Conservation (phyloP, 2,888 invertebrate species). For the Thecophora atra region DNA sequence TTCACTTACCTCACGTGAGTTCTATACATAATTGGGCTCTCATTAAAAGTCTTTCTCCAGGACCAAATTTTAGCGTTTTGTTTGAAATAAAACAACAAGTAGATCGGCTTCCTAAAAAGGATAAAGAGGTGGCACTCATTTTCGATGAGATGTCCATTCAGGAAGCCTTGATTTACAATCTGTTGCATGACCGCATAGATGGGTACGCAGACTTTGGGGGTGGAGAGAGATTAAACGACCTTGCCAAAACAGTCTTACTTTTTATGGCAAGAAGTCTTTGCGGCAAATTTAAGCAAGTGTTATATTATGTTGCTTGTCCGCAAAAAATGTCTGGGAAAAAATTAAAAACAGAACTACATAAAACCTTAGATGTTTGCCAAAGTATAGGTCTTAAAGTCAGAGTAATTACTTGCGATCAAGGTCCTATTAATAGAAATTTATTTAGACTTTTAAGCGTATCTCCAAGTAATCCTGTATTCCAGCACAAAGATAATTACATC, state of each 20-base stretch:
- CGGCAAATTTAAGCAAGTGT: not conserved
- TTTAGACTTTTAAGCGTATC: not conserved
- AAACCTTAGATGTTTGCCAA: not conserved
- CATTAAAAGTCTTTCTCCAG: not conserved
- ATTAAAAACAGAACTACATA: not conserved
- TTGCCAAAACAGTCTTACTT: not conserved
- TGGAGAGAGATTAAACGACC: not conserved
- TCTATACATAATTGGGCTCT: not conserved
- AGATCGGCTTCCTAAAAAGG: not conserved
- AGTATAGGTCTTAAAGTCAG: not conserved
- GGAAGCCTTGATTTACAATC: conserved; percentile 37
- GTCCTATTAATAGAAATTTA: not conserved
- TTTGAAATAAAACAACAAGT: not conserved
- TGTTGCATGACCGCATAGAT: not conserved
- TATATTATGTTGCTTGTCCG: too few relatives aligned
- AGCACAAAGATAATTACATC: too few relatives aligned
- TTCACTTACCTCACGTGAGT: not conserved
- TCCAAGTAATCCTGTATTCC: too few relatives aligned
- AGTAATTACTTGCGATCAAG: not conserved
- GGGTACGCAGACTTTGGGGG: not conserved
- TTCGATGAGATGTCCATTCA: conserved; percentile 53
- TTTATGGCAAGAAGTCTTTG: not conserved
- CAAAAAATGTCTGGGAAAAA: not conserved
- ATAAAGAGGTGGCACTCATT: too few relatives aligned
- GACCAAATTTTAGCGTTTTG: not conserved